Conservation (phyloP, 2,888 invertebrate genomes). For the Metalampra italica region DNA sequence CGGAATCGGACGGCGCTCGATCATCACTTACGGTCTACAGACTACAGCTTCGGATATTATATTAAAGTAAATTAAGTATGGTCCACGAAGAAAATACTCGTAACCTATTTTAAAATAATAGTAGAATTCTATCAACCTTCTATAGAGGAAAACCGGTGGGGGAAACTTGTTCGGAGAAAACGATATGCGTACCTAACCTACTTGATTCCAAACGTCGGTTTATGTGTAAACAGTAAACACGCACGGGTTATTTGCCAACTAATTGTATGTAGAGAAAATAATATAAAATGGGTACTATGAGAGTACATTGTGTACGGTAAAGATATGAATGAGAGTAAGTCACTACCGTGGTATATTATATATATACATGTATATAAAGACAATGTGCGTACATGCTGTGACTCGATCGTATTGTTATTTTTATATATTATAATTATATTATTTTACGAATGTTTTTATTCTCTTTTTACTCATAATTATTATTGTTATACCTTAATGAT, state of each 20-base stretch:
- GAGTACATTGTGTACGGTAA: conserved; percentile 36
- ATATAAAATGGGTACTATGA: conserved; percentile 60
- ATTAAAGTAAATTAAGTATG: conserved; percentile 39
- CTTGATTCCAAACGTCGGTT: background rate
- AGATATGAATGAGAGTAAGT: conserved; percentile 15
- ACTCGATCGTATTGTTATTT: conserved; percentile 63
- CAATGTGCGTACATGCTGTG: conserved; percentile 60
- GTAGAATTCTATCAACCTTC: conserved; percentile 45
- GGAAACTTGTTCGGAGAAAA: background rate
- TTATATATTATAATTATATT: conserved; percentile 48
- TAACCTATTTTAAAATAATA: conserved; percentile 33
- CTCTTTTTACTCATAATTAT: conserved; percentile 48
- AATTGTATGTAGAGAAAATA: conserved; percentile 37
- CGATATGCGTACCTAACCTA: background rate
- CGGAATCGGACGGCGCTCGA: too few relatives aligned
- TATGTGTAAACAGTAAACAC: conserved; percentile 8
- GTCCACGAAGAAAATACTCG: conserved; percentile 30
- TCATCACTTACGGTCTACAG: conserved; percentile 29
- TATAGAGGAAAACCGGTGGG: conserved; percentile 16
- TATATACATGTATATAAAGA: conserved; percentile 26
- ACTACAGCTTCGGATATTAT: conserved; percentile 50
- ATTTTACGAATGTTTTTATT: conserved; percentile 58
- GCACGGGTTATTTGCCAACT: conserved; percentile 48
- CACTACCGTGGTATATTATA: conserved; percentile 40
- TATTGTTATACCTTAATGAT: conserved; percentile 54